Evolutionary conservation across 2,113 vertebrate species (phyloP), one percentile per base, ranked within the genome.

Genomic region (Hypomesus transpacificus): DNA sequence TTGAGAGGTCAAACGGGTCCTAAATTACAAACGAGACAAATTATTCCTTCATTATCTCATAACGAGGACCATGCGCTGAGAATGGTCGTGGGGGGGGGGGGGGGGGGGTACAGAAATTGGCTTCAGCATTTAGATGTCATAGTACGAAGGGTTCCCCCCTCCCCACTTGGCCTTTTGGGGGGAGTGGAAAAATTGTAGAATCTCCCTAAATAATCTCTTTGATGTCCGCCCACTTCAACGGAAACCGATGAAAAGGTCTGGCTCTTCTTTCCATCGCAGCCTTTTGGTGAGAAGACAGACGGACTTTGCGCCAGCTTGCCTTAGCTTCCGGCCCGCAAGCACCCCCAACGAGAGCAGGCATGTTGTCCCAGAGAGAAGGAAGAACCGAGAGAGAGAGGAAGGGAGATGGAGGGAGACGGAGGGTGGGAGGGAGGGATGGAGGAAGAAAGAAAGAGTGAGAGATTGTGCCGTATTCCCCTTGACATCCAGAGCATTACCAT

Each of bases 401-500:
- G 57, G 20, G 46, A 53, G 24, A n/a, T 39, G 61, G 50, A 68
- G 75, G 80, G 74, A 75, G 68, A 78, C 14, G 53, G 57, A 22
- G 57, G 20, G 57, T 14, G 57, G 20, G 57, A 18, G 57, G 31
- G 56, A n/a, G 20, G 5, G 57, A 59, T n/a, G 3, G 57, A 59
- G 57, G n/a, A 21, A 59, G 57, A 59, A 28, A 20, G 63, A 62
- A 63, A 81, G 80, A 82, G 83, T 88, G 85, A 91, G 80, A 92
- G 92, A 93, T 95, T 95, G 94, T 14, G 3, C 93, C 93, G 93
- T 92, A 92, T 95, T 94, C 92, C 91, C 94, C 94, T 94, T 96
- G 96, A 98, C 96, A 95, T 95, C 93, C 94, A 92, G 92, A 89
- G 92, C 94, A 95, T 96, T 95, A 95, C 93, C 94, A 96, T 96